Percentiles rank a stretch among this genome's conserved stretches.
These are phyloP conservation scores for Spea hammondii DNA, from an alignment of 2,797 vertebrate genomes.

Conservation along the genomic window DNA sequence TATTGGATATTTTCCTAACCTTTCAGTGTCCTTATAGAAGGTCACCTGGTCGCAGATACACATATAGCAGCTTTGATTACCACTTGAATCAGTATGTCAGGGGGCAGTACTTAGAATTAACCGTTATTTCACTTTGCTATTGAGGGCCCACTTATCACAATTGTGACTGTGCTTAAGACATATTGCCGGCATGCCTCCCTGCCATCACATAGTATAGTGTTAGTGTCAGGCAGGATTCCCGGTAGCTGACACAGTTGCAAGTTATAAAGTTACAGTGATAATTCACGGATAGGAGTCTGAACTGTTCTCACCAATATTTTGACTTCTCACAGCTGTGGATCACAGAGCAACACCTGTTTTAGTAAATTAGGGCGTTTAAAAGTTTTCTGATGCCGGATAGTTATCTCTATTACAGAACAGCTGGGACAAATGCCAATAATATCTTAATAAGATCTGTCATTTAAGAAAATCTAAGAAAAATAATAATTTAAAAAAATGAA, in stretches of 20 bases:
- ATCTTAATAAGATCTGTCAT: too few relatives aligned
- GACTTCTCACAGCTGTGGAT: conserved; percentile 43
- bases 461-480: too few relatives aligned
- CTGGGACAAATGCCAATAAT: not conserved
- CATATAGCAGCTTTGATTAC: too few relatives aligned
- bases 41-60: too few relatives aligned
- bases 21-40: too few relatives aligned
- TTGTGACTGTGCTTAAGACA: conserved; percentile 1
- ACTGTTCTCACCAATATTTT: conserved; percentile 42
- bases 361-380: conserved; percentile 44
- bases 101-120: too few relatives aligned
- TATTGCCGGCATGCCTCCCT: conserved; percentile 9
- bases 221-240: conserved; percentile 32
- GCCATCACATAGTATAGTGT: conserved; percentile 9
- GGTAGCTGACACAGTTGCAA: conserved; percentile 50
- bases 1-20: too few relatives aligned
- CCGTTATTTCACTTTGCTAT: conserved; percentile 10
- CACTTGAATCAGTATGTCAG: too few relatives aligned
- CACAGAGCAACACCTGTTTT: conserved; percentile 40
- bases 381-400: not conserved
- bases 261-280: conserved; percentile 50
- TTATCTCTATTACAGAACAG: not conserved
- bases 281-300: conserved; percentile 40
- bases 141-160: conserved; percentile 33
- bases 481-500: too few relatives aligned